Conservation (phyloP, 2,888 invertebrate genomes). For the Hypercompe scribonia region DNA sequence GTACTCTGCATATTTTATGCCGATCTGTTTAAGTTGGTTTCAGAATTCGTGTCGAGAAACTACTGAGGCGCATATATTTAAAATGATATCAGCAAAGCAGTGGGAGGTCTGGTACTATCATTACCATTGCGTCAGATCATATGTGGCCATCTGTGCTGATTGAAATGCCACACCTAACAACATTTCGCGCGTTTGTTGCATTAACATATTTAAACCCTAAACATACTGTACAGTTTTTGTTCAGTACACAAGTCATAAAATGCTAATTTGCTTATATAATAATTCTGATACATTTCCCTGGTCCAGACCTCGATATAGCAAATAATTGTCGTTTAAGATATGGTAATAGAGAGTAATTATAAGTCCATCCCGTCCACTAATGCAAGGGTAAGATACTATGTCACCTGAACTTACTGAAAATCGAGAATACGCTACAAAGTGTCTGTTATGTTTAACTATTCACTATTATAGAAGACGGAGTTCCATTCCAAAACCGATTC, state of each 20-base stretch:
- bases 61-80: constrained; percentile 37
- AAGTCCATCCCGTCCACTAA: no score
- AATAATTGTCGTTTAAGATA: not conserved
- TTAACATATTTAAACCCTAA: not conserved
- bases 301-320: not conserved
- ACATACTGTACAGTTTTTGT: not conserved
- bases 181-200: constrained; percentile 38
- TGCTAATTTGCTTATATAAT: not conserved
- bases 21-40: not conserved
- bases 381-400: not conserved
- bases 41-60: constrained; percentile 14
- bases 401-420: not conserved
- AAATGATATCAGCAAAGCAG: constrained; percentile 39
- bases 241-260: not conserved
- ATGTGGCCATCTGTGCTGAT: constrained; percentile 51
- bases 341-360: not conserved
- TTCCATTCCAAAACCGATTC: not conserved
- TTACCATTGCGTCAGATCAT: constrained; percentile 61
- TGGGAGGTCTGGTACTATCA: constrained; percentile 53
- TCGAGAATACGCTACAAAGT: not conserved
- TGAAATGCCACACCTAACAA: constrained; percentile 35
- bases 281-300: no score
- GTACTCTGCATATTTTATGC: not conserved
- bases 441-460: not conserved
- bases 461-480: not conserved